phyloP scores from a whole-genome alignment of 2,797 vertebrate species.

The Eidolon dupreanum region DNA sequence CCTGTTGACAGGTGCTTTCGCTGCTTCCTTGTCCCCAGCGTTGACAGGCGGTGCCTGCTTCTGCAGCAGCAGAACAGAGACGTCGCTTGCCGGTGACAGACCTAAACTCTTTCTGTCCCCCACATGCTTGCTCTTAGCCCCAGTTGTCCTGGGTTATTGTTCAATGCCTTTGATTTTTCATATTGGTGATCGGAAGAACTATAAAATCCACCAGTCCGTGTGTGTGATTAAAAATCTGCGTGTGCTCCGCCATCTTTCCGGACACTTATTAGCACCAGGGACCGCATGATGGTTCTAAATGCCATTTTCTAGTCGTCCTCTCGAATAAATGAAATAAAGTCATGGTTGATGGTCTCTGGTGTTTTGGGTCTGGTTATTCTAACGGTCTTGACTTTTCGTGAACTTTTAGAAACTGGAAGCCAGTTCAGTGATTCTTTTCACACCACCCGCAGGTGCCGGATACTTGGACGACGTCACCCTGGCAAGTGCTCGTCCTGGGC shows the following conservation, averaged over 20 bases:
- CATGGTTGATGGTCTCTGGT: neutral
- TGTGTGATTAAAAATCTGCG: neutral
- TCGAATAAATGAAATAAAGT: neutral
- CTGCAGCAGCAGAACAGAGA: neutral
- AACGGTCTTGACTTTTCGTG: neutral
- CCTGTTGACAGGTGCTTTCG: neutral
- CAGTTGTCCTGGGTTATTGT: neutral
- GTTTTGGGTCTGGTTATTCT: neutral
- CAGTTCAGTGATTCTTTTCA: neutral
- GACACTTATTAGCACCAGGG: neutral
- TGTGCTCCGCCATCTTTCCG: neutral
- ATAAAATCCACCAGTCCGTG: neutral
- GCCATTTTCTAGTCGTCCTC: neutral
- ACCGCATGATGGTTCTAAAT: neutral
- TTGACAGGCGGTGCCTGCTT: neutral
- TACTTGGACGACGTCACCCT: constrained; percentile 93
- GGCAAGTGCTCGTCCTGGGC: constrained; percentile 88
- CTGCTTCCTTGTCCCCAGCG: neutral
- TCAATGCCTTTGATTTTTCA: neutral
- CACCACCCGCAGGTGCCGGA: constrained; percentile 89
- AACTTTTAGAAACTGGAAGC: neutral
- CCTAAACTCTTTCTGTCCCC: neutral
- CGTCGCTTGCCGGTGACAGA: neutral
- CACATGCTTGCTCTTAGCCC: neutral
- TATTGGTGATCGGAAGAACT: neutral